A percentile compares a stretch with the other conserved stretches of the same genome.
Evolutionary conservation across 1,140 invertebrate species (phyloP).

Genomic region (Listronotus bonariensis): DNA sequence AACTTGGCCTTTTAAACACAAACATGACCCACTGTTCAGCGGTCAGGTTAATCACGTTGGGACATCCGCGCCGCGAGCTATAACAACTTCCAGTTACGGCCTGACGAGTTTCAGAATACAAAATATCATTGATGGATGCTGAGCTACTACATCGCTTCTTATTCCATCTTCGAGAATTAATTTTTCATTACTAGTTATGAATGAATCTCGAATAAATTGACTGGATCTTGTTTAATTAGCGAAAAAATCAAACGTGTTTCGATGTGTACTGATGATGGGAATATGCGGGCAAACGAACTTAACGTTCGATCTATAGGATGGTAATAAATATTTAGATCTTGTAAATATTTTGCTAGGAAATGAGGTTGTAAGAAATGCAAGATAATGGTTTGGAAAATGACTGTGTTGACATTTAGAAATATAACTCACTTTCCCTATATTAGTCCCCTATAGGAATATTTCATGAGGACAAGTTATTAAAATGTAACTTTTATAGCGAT

Average conservation of each 20-base stretch:
- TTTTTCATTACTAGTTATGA: constrained; percentile 30
- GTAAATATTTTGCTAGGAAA: too few species aligned
- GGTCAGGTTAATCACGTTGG: constrained; percentile 36
- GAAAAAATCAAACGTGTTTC: constrained; percentile 29
- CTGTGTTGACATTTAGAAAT: too few species aligned
- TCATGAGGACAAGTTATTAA: too few species aligned
- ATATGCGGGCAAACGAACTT: constrained; percentile 17
- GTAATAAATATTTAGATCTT: too few species aligned
- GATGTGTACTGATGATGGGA: constrained; percentile 13
- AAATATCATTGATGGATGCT: constrained; percentile 36
- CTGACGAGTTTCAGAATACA: constrained; percentile 32
- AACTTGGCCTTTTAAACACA: too few species aligned
- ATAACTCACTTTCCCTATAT: too few species aligned
- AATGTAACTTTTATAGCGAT: too few species aligned
- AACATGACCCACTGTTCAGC: constrained; percentile 6
- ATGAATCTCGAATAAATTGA: constrained; percentile 24
- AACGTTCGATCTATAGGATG: too few species aligned
- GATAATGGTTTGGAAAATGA: too few species aligned
- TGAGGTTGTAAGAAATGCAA: too few species aligned
- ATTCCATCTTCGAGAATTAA: constrained; percentile 11
- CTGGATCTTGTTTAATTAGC: constrained; percentile 27
- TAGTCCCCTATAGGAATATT: too few species aligned
- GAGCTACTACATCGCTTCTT: constrained; percentile 18
- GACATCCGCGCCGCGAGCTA: constrained; percentile 31
- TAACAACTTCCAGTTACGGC: constrained; percentile 32